A percentile compares a stretch with the other conserved stretches of the same genome.
Evolutionary conservation across 2,797 vertebrate species (phyloP).

Genomic region (Tragelaphus eurycerus): DNA sequence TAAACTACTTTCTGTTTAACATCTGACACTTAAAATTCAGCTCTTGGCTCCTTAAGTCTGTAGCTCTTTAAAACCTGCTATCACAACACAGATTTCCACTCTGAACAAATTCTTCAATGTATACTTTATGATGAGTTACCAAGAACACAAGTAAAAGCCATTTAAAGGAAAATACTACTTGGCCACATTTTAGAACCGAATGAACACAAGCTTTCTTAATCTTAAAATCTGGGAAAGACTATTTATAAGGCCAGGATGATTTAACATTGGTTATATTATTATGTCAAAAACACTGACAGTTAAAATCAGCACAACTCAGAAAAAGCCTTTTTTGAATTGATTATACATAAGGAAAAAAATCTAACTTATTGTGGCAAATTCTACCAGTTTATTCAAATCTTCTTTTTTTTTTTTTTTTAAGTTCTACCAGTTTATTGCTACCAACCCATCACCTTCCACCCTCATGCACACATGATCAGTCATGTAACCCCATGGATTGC

Average conservation of each 20-base stretch:
- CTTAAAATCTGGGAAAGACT: not conserved
- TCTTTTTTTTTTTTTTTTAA: not conserved
- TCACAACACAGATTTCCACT: not conserved
- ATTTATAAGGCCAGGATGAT: not conserved
- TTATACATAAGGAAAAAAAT: not conserved
- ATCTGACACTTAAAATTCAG: constrained; percentile 23
- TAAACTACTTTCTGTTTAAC: constrained; percentile 16
- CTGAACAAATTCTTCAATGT: constrained; percentile 2
- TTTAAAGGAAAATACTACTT: constrained; percentile 11
- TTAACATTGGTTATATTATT: not conserved
- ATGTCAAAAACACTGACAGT: not conserved
- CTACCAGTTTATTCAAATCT: not conserved
- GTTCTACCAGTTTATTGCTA: too few species aligned
- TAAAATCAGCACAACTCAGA: constrained; percentile 26
- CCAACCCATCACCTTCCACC: too few species aligned
- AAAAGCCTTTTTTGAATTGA: not conserved
- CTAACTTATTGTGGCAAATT: not conserved
- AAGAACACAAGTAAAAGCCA: not conserved
- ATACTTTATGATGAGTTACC: not conserved
- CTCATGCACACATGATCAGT: too few species aligned
- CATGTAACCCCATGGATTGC: too few species aligned
- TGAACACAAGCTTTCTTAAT: not conserved
- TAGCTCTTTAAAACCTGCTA: not conserved
- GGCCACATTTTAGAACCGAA: constrained; percentile 13
- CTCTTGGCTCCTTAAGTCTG: not conserved